phyloP scores from a whole-genome alignment of 2,888 invertebrate genomes.

The Dasysyrphus albostriatus region DNA sequence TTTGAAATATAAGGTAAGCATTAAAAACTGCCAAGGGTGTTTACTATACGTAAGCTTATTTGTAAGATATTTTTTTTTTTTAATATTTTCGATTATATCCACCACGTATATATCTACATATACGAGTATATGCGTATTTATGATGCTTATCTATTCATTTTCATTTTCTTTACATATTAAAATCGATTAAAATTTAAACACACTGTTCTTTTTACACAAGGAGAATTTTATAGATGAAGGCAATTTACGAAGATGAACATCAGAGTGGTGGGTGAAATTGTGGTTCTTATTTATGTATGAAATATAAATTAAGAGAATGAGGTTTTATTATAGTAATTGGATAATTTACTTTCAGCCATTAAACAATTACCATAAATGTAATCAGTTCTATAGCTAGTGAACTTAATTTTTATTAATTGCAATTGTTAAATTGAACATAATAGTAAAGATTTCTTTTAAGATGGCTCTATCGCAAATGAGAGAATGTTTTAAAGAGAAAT shows the following conservation, averaged over 20 bases:
- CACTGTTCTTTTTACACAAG: background rate
- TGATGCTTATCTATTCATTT: background rate
- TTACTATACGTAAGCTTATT: background rate
- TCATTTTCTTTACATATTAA: background rate
- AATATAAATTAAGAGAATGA: background rate
- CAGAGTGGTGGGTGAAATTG: background rate
- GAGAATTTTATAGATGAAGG: background rate
- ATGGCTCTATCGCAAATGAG: background rate
- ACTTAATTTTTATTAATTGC: conserved; percentile 4
- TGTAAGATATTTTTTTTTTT: background rate
- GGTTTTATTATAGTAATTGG: background rate
- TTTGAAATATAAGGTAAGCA: background rate
- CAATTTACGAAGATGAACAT: background rate
- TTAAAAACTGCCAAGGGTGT: background rate
- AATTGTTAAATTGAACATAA: background rate
- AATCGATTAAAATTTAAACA: background rate
- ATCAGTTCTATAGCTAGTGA: background rate
- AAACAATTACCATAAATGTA: background rate
- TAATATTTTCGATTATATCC: too few relatives aligned
- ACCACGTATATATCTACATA: background rate
- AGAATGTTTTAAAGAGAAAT: background rate
- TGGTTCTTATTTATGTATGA: background rate
- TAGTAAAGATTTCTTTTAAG: background rate
- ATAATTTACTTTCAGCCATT: background rate
- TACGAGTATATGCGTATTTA: background rate